Conservation (phyloP, 2,888 invertebrate genomes). For the Pediacus dermestoides region DNA sequence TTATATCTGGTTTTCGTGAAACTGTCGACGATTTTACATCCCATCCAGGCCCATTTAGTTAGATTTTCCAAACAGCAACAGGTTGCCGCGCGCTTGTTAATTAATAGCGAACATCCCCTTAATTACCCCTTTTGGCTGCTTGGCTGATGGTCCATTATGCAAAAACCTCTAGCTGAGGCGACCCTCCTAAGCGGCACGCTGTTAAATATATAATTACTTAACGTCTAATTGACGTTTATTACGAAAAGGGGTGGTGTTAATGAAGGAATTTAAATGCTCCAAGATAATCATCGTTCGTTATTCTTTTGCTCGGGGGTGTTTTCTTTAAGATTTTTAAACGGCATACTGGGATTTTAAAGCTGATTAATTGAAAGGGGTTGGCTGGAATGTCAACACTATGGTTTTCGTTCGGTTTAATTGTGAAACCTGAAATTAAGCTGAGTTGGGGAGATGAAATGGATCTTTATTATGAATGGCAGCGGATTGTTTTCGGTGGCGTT, state of each 20-base stretch:
- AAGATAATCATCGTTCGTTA: conserved; percentile 41
- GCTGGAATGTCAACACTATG: conserved; percentile 35
- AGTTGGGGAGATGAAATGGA: conserved; percentile 20
- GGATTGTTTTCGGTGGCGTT: conserved; percentile 22
- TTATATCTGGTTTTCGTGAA: conserved; percentile 9
- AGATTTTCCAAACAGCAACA: conserved; percentile 41
- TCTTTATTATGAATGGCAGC: conserved; percentile 24
- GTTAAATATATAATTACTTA: conserved; percentile 50
- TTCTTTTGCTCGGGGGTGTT: conserved; percentile 41
- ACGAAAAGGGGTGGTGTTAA: conserved; percentile 48
- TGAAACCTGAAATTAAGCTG: conserved; percentile 16
- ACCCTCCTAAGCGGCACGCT: conserved; percentile 17
- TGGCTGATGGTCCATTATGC: conserved; percentile 52
- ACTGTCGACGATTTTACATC: conserved; percentile 24
- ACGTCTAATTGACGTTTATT: conserved; percentile 50
- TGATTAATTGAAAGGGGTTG: conserved; percentile 47
- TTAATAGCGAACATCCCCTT: conserved; percentile 51
- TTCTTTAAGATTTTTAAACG: conserved; percentile 41
- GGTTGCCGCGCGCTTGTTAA: conserved; percentile 43
- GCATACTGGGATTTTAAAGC: conserved; percentile 30
- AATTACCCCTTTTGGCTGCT: conserved; percentile 50
- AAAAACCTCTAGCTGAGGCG: conserved; percentile 27
- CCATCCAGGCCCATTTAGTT: conserved; percentile 33
- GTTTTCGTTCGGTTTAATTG: conserved; percentile 41
- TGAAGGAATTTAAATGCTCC: conserved; percentile 44